phyloP scores from a whole-genome alignment of 2,888 invertebrate genomes.

The Hyposoter dolosus region DNA sequence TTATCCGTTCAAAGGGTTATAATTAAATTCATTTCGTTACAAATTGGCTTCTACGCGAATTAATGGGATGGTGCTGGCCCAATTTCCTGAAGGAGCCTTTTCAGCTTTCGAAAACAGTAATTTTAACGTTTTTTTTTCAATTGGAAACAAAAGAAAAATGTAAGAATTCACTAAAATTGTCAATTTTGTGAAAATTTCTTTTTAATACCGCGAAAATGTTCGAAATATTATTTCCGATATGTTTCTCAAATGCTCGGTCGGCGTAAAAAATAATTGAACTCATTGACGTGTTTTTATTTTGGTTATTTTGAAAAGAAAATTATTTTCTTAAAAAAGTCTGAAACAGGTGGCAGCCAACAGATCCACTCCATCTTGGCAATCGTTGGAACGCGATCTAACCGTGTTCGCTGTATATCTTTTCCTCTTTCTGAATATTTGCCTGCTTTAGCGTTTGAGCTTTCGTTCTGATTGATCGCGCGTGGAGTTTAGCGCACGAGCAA shows the following conservation, averaged over 20 bases:
- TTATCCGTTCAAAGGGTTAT: constrained; percentile 51
- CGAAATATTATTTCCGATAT: background rate
- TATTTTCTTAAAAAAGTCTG: background rate
- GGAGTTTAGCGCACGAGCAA: background rate
- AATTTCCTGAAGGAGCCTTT: background rate
- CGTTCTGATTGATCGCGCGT: constrained; percentile 14
- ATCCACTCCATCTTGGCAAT: constrained; percentile 30
- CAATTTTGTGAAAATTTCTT: background rate
- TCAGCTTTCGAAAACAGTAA: background rate
- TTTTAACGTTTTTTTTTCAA: background rate
- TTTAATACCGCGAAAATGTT: background rate
- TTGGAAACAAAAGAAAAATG: background rate
- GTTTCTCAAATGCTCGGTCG: background rate
- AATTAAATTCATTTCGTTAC: constrained; percentile 46
- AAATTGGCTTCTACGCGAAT: constrained; percentile 24
- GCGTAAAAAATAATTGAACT: background rate
- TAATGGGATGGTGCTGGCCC: background rate
- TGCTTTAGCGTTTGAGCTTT: background rate
- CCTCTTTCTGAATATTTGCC: background rate
- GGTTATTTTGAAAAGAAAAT: background rate
- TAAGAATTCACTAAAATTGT: background rate
- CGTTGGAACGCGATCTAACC: constrained; percentile 4
- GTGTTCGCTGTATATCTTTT: constrained; percentile 18
- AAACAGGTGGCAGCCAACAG: constrained; percentile 35
- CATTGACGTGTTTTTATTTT: background rate